Base-by-base conservation (phyloP, 2,888 invertebrate species). In the Fragum sueziense region DNA sequence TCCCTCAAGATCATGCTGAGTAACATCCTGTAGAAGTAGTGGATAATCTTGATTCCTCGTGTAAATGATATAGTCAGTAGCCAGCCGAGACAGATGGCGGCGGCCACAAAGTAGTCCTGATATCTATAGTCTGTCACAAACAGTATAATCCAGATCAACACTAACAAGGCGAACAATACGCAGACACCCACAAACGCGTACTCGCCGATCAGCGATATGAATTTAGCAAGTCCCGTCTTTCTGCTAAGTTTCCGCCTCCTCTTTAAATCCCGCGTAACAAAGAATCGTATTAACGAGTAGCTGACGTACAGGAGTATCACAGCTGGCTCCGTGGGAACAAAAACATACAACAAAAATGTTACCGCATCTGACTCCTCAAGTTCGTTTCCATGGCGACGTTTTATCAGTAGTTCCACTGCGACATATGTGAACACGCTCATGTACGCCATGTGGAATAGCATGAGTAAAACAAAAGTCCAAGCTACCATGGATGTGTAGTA, bases 1-100 rank as follows among this genome's bases (percentile, higher is more conserved):
- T 93, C 92, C n/a, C 88, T 75, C 65, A 91, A 67, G 47, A 93
- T 88, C 89, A 93, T 93, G 76, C 90, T 89, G 80, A 88, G 82
- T 20, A 93, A 83, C 91, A 93, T 91, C 34, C 88, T 84, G 85
- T 91, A 91, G 76, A 92, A 92, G 70, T 90, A 90, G 80, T 92
- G 91, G 47, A 93, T 89, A 0, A 86, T 79, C 74, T 90, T 88
- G 70, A 92, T 91, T 9, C 92, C 93, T 22, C 90, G 84, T 0
- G 92, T 92, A 77, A 91, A 92, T 25, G 85, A 79, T 33, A 93
- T 91, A n/a, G 91, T 87, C 52, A 87, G 84, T 33, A 92, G 71
- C 93, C 93, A 93, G 1, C 92, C 92, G 4, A 91, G 72, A 27
- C 91, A 87, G 17, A 92, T 74, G 9, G 90, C 88, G 0, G 90